Evolutionary conservation across 2,888 invertebrate genomes (phyloP).

Genomic region (Augochlorella aurata): DNA sequence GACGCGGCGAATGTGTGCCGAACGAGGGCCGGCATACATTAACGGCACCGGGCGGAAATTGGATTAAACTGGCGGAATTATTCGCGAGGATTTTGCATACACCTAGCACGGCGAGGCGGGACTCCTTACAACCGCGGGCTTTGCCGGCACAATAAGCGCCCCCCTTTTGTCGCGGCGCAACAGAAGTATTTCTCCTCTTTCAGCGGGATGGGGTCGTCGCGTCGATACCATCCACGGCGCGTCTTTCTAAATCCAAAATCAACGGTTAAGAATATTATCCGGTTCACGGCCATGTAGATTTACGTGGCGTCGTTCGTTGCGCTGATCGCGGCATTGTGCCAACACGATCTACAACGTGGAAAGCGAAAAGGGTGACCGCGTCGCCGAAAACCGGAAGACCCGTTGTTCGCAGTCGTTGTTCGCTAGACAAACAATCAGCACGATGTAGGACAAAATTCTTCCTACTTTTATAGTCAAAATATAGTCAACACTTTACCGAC

Average conservation of each 20-base stretch:
- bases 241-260: slow-evolving; percentile 46
- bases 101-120: slow-evolving; percentile 34
- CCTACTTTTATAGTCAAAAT: not conserved
- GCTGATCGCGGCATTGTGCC: slow-evolving; percentile 33
- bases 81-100: slow-evolving; percentile 70
- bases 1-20: slow-evolving; percentile 53
- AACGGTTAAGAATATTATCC: slow-evolving; percentile 64
- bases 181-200: slow-evolving; percentile 61
- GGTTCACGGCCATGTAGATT: slow-evolving; percentile 56
- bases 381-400: not conserved
- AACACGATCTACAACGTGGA: not conserved
- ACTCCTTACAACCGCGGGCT: slow-evolving; percentile 49
- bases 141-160: slow-evolving; percentile 47
- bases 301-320: slow-evolving; percentile 13
- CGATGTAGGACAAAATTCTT: not conserved
- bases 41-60: slow-evolving; percentile 69
- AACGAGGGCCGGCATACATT: slow-evolving; percentile 72
- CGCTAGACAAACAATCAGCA: not conserved
- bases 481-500: no score
- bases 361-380: not conserved
- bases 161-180: slow-evolving; percentile 53
- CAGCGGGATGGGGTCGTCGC: slow-evolving; percentile 39
- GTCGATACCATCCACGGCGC: slow-evolving; percentile 58
- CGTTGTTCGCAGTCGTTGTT: not conserved
- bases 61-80: slow-evolving; percentile 70